phyloP scores from a whole-genome alignment of 2,797 vertebrate genomes.

The Peromyscus attwateri region DNA sequence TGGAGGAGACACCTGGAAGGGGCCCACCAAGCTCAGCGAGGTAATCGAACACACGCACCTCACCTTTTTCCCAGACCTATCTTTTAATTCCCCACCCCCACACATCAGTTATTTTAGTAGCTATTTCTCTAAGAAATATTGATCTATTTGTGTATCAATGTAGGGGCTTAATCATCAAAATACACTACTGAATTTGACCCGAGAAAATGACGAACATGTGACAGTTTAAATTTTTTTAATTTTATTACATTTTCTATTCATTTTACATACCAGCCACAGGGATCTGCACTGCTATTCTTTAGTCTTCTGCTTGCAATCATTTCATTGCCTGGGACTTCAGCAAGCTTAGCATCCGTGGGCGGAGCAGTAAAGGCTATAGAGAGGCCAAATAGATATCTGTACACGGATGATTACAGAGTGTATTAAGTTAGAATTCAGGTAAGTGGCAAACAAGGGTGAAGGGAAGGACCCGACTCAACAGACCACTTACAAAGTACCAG shows the following conservation, averaged over 20 bases:
- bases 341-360: background rate
- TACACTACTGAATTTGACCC: background rate
- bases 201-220: background rate
- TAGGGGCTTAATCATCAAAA: background rate
- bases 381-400: background rate
- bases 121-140: slow-evolving; percentile 39
- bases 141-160: background rate
- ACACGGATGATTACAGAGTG: background rate
- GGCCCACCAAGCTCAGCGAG: background rate
- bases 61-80: background rate
- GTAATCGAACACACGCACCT: background rate
- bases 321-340: background rate
- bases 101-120: background rate
- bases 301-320: background rate
- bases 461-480: background rate
- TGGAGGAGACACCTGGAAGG: slow-evolving; percentile 79
- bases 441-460: background rate
- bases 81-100: background rate
- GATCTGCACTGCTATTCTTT: background rate
- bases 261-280: no score
- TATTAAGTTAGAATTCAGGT: background rate
- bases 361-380: background rate
- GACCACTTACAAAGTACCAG: background rate
- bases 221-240: background rate
- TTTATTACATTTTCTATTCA: no score